phyloP scores from a whole-genome alignment of 2,888 invertebrate species.

The Sinotaia quadrata region DNA sequence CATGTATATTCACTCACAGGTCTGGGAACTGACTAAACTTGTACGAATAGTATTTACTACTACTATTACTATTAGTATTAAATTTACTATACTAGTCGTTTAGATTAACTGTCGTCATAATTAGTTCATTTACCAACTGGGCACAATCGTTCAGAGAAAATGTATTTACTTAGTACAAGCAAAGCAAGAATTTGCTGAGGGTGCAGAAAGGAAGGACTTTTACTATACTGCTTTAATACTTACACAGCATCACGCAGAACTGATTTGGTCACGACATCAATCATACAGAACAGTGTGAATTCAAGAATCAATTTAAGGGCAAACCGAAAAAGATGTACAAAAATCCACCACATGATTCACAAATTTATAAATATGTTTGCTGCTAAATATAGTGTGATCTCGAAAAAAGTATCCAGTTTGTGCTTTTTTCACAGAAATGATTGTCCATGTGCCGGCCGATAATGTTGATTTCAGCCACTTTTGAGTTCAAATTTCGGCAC shows the following conservation, averaged over 20 bases:
- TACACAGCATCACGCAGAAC: conserved; percentile 58
- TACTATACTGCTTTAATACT: conserved; percentile 22
- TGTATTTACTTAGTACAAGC: too few relatives aligned
- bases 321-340: conserved; percentile 6
- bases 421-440: background rate
- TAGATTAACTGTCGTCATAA: too few relatives aligned
- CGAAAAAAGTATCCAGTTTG: background rate
- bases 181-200: too few relatives aligned
- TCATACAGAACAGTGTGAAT: conserved; percentile 54
- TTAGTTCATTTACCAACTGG: too few relatives aligned
- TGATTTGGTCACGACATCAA: conserved; percentile 58
- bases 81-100: too few relatives aligned
- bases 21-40: too few relatives aligned
- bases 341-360: conserved; percentile 25
- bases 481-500: conserved; percentile 47
- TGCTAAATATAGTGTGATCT: background rate
- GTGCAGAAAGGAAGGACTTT: too few relatives aligned
- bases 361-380: background rate
- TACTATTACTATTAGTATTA: too few relatives aligned
- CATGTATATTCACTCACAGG: too few relatives aligned
- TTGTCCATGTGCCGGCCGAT: background rate
- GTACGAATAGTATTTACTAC: too few relatives aligned
- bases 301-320: conserved; percentile 41
- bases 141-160: too few relatives aligned
- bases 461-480: conserved; percentile 8